Evolutionary conservation across 2,113 vertebrate species (phyloP).

Genomic region (Myotis brandtii): DNA sequence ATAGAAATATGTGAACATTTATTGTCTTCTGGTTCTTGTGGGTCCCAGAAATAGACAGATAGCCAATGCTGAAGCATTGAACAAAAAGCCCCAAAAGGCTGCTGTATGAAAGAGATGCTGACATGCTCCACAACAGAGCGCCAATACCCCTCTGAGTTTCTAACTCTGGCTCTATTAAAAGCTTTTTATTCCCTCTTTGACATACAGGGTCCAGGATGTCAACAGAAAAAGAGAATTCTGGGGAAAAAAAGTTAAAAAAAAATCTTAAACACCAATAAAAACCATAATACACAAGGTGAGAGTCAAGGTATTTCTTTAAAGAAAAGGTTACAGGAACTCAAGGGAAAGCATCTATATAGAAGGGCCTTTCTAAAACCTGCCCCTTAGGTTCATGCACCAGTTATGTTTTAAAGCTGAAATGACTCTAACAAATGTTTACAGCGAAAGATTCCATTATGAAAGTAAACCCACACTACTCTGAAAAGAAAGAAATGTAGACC

Average conservation of each 20-base stretch:
- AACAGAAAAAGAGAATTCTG: conserved; percentile 20
- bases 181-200: conserved; percentile 48
- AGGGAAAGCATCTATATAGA: neutral
- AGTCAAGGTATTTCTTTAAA: conserved; percentile 1
- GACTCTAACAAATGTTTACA: neutral
- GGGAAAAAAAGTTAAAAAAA: neutral
- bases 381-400: neutral
- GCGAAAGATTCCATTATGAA: neutral
- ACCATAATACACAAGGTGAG: neutral
- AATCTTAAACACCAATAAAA: neutral
- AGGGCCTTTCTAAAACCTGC: neutral
- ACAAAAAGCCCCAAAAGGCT: neutral
- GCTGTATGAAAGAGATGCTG: neutral
- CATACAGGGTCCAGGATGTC: neutral
- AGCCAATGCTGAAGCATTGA: neutral
- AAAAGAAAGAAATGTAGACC: conserved; percentile 39
- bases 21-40: conserved; percentile 20
- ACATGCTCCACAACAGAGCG: neutral
- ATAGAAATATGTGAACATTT: conserved; percentile 11
- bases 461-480: neutral
- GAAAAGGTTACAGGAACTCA: neutral
- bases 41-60: conserved; percentile 2
- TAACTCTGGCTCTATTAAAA: neutral
- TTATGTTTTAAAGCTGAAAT: neutral
- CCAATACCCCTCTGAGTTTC: neutral